Evolutionary conservation across 1,140 invertebrate species (phyloP), one percentile per base, ranked within the genome.

Genomic region (Colletes latitarsis): DNA sequence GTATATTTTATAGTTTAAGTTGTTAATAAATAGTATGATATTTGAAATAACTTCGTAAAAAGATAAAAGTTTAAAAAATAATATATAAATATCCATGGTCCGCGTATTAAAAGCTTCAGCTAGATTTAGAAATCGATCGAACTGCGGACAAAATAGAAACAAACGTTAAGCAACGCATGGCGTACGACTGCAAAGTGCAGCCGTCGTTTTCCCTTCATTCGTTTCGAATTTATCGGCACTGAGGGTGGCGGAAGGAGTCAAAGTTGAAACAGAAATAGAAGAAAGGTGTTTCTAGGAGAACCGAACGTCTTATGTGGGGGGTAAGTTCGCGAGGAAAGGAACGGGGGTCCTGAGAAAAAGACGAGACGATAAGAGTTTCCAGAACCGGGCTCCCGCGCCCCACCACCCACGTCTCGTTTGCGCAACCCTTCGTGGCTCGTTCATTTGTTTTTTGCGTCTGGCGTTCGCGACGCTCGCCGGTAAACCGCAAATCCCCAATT

Each of bases 401-500:
- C 58, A 58, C 39, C 71, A 43, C 66, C 70, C 74, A 9, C 49
- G 53, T 64, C 15, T 1, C 49, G 3, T n/a, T 19, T 9, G 6
- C 6, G 6, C 60, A 21, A 19, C 19, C 64, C 60, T 60, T 62
- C 57, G 68, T 84, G 76, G 69, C 77, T 80, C 76, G 83, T 84
- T 87, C 88, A 82, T 84, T 86, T 88, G 80, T 89, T 89, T 88
- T 88, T 82, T 88, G 84, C 81, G 84, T 86, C 84, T 85, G 71
- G 82, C 77, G 85, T 80, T 87, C 81, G 79, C 79, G 83, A 82
- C 83, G 80, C 72, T 85, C 82, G 74, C 74, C 67, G 68, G 81
- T 57, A 53, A 57, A 82, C 15, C 60, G 30, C 30, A 30, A 30
- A 30, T 30, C 30, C 30, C 30, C 30, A 30, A 30, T 30, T 30